Percentiles rank a stretch among this genome's conserved stretches.
phyloP scores from a whole-genome alignment of 2,888 invertebrate genomes.

The Rosalia funebris region DNA sequence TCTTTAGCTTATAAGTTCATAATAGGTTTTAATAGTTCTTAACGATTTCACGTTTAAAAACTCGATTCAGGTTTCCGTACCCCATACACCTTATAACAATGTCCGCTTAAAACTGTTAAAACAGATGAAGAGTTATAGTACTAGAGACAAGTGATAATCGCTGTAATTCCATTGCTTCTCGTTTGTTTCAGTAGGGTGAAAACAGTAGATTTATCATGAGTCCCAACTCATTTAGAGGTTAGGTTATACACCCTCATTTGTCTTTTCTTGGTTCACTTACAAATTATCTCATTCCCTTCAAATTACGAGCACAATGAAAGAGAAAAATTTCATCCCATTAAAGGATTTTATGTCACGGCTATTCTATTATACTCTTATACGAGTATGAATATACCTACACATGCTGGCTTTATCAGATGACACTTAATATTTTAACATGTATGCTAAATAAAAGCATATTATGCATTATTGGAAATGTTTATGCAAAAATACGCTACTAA shows the following conservation, averaged over 20 bases:
- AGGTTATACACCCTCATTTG: constrained; percentile 58
- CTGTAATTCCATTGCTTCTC: constrained; percentile 62
- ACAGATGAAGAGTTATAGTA: constrained; percentile 63
- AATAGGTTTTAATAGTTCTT: too few relatives aligned
- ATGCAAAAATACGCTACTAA: too few relatives aligned
- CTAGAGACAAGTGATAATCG: constrained; percentile 64
- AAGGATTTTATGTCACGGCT: too few relatives aligned
- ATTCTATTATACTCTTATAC: too few relatives aligned
- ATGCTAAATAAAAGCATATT: too few relatives aligned
- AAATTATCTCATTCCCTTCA: constrained; percentile 55
- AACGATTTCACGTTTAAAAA: too few relatives aligned
- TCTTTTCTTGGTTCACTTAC: constrained; percentile 50
- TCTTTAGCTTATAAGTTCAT: too few relatives aligned
- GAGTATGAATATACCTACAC: too few relatives aligned
- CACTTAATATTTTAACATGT: too few relatives aligned
- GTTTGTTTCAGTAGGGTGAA: constrained; percentile 51
- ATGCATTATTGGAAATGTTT: too few relatives aligned
- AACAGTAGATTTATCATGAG: constrained; percentile 61
- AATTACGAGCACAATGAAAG: constrained; percentile 19
- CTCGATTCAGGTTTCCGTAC: too few relatives aligned
- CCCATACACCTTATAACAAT: neutral
- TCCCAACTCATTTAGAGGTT: constrained; percentile 59
- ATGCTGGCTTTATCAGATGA: too few relatives aligned
- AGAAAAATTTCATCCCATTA: constrained; percentile 1
- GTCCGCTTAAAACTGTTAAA: constrained; percentile 35